These are phyloP conservation scores for Mystacides longicornis DNA, from an alignment of 2,888 invertebrate genomes.

Conservation along the genomic window DNA sequence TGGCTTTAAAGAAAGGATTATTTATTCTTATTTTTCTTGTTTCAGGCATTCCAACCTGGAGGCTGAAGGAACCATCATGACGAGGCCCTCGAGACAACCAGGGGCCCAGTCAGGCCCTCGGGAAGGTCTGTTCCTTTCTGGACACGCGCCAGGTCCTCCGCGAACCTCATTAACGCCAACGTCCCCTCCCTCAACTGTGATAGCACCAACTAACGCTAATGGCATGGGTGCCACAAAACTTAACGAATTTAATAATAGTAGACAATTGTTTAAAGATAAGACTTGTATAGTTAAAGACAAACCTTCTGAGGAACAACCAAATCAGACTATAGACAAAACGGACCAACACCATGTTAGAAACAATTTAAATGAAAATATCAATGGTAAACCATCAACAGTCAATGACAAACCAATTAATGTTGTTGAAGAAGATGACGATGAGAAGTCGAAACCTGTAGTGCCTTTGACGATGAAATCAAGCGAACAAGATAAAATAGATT, in stretches of 20 bases:
- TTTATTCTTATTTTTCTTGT: constrained; percentile 11
- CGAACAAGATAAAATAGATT: constrained; percentile 6
- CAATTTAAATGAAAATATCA: constrained; percentile 3
- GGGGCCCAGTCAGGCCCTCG: constrained; percentile 28
- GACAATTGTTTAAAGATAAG: constrained; percentile 12
- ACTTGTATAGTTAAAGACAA: constrained; percentile 7
- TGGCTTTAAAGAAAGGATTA: too few relatives aligned
- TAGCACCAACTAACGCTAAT: constrained; percentile 14
- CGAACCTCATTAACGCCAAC: constrained; percentile 12
- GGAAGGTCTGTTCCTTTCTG: constrained; percentile 16
- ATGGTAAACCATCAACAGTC: constrained; percentile 4
- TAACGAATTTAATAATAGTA: constrained; percentile 12
- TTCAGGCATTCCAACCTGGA: constrained; percentile 25
- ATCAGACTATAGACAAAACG: constrained; percentile 10
- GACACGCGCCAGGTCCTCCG: constrained; percentile 25
- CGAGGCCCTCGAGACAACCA: constrained; percentile 27
- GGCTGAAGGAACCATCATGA: constrained; percentile 24
- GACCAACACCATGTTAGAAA: constrained; percentile 12
- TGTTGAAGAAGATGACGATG: constrained; percentile 1
- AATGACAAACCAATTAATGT: neutral
- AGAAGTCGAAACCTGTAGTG: constrained; percentile 16
- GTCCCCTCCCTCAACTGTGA: constrained; percentile 24
- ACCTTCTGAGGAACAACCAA: constrained; percentile 9
- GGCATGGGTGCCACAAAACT: constrained; percentile 5
- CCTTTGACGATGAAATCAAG: constrained; percentile 14